phyloP scores from a whole-genome alignment of 2,888 invertebrate species.

The Pachydiplax longipennis region DNA sequence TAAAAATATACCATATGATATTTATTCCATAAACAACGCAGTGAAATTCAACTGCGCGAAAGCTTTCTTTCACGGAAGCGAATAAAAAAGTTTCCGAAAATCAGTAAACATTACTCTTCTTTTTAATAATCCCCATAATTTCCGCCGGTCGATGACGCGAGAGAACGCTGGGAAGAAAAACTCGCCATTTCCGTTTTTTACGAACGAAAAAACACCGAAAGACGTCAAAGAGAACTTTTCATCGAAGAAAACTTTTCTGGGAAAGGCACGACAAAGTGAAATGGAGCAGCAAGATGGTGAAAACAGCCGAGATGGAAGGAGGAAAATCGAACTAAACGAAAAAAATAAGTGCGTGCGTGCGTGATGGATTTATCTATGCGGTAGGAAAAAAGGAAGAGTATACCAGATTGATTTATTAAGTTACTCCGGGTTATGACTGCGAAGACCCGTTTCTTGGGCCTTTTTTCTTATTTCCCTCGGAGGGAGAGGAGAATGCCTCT shows the following conservation, averaged over 20 bases:
- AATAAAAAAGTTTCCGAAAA: not conserved
- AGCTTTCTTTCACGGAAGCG: too few species aligned
- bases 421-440: slow-evolving; percentile 29
- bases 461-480: not conserved
- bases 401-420: slow-evolving; percentile 35
- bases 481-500: not conserved
- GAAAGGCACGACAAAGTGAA: not conserved
- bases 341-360: not conserved
- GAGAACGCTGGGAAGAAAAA: not conserved
- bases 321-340: slow-evolving; percentile 18
- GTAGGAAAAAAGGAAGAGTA: not conserved
- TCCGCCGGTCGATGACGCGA: not conserved
- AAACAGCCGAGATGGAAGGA: not conserved
- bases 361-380: slow-evolving; percentile 12
- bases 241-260: not conserved
- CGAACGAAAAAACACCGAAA: not conserved
- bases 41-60: too few species aligned
- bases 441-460: not conserved
- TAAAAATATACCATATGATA: too few species aligned
- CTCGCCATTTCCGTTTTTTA: not conserved
- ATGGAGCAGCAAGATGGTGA: not conserved
- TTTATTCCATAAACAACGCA: too few species aligned
- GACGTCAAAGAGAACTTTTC: slow-evolving; percentile 2
- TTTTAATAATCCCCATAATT: not conserved
- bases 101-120: not conserved